Evolutionary conservation across 2,888 invertebrate genomes (phyloP).

Genomic region (Strigamia crassipes): DNA sequence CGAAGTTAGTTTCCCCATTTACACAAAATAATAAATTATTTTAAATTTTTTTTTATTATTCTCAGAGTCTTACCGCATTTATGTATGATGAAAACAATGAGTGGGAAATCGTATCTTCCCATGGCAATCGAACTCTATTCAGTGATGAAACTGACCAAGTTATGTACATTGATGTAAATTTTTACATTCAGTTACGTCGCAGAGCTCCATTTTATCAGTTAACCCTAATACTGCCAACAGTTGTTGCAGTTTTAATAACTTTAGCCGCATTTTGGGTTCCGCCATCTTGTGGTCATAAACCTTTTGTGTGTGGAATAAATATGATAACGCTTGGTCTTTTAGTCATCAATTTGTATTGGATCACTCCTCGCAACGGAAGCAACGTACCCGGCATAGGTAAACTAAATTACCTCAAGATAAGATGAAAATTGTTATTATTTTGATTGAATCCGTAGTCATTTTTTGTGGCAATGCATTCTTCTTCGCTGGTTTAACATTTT

Average conservation of each 20-base stretch:
- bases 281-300: background rate
- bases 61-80: background rate
- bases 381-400: background rate
- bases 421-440: background rate
- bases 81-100: background rate
- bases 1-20: background rate
- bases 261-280: constrained; percentile 23
- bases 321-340: background rate
- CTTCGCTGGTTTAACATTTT: background rate
- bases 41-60: background rate
- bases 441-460: background rate
- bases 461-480: constrained; percentile 41
- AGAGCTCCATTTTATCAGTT: constrained; percentile 1
- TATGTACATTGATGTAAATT: background rate
- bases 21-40: background rate
- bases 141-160: background rate
- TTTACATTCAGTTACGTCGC: background rate
- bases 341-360: background rate
- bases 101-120: constrained; percentile 25
- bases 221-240: background rate
- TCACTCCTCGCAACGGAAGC: background rate
- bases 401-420: background rate
- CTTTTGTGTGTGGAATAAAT: constrained; percentile 5
- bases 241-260: background rate
- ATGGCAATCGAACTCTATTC: background rate